Percentiles rank a stretch among this genome's conserved stretches.
Conservation (phyloP, 2,113 vertebrate genomes). For the Hiodon tergisus region DNA sequence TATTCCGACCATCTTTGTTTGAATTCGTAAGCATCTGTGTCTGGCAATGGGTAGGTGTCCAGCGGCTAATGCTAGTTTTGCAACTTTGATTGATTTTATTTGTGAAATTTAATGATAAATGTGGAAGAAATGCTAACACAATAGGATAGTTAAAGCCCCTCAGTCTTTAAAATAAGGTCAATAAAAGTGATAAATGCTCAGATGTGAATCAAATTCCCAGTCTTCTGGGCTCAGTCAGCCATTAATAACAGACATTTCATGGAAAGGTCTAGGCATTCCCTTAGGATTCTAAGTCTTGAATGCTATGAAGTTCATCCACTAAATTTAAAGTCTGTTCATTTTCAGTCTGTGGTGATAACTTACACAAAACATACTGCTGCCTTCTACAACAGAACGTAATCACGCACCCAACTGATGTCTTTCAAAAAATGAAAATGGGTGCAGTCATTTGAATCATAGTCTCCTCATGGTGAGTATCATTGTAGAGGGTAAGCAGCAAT, state of each 20-base stretch:
- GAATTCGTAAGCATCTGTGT: no score
- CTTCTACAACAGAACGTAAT: no score
- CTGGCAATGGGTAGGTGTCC: neutral
- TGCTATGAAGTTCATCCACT: slow-evolving; percentile 40
- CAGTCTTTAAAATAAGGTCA: slow-evolving; percentile 28
- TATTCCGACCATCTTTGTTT: no score
- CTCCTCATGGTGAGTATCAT: no score
- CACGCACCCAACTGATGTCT: no score
- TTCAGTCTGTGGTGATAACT: slow-evolving; percentile 29
- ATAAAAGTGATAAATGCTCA: slow-evolving; percentile 38
- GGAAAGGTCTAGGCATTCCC: slow-evolving; percentile 39
- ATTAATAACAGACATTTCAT: slow-evolving; percentile 37
- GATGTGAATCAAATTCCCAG: slow-evolving; percentile 27
- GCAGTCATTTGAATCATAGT: no score
- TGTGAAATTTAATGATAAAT: slow-evolving; percentile 29
- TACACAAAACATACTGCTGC: slow-evolving; percentile 22
- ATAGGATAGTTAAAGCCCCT: slow-evolving; percentile 30
- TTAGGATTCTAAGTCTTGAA: slow-evolving; percentile 30
- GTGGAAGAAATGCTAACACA: slow-evolving; percentile 39
- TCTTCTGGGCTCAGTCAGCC: slow-evolving; percentile 35
- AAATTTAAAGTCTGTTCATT: slow-evolving; percentile 44
- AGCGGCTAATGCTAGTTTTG: neutral
- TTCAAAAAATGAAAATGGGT: no score
- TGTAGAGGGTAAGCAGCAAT: no score
- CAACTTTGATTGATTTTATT: slow-evolving; percentile 18